Evolutionary conservation across 2,113 vertebrate genomes (phyloP).

Genomic region (Channa maculata): DNA sequence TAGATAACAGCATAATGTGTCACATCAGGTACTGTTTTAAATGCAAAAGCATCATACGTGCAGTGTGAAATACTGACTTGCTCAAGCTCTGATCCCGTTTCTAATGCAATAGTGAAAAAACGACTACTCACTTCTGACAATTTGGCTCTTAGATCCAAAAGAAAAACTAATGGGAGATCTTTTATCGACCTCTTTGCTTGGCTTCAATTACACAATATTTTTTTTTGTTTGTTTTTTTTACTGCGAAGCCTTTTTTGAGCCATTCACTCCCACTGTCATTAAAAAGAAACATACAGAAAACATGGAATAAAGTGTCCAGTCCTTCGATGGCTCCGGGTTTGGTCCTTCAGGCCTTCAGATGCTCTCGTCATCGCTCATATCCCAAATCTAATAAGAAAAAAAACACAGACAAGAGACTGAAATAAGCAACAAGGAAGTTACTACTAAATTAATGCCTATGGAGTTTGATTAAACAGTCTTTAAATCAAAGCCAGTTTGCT

Average conservation of each 20-base stretch:
- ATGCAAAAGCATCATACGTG: not conserved
- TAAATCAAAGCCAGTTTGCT: no score
- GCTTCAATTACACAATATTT: not conserved
- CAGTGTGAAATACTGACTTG: not conserved
- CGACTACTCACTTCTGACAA: not conserved
- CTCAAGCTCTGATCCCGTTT: not conserved
- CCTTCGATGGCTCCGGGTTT: not conserved
- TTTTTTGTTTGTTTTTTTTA: not conserved
- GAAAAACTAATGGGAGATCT: no score
- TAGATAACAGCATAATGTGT: not conserved
- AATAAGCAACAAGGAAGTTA: not conserved
- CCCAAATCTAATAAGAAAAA: constrained; percentile 91
- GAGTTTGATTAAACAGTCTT: not conserved
- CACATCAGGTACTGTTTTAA: not conserved
- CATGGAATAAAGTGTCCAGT: not conserved
- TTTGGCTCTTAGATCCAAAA: no score
- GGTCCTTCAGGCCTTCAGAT: constrained; percentile 79
- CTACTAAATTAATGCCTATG: not conserved
- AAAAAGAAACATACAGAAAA: not conserved
- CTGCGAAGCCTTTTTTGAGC: not conserved
- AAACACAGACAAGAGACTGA: constrained; percentile 6
- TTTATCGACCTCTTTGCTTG: no score
- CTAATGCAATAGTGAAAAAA: not conserved
- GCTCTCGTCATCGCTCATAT: constrained; percentile 98
- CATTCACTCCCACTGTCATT: not conserved